Evolutionary conservation across 1,140 invertebrate genomes (phyloP), one percentile per base, ranked within the genome.

Genomic region (Drosophila miranda): DNA sequence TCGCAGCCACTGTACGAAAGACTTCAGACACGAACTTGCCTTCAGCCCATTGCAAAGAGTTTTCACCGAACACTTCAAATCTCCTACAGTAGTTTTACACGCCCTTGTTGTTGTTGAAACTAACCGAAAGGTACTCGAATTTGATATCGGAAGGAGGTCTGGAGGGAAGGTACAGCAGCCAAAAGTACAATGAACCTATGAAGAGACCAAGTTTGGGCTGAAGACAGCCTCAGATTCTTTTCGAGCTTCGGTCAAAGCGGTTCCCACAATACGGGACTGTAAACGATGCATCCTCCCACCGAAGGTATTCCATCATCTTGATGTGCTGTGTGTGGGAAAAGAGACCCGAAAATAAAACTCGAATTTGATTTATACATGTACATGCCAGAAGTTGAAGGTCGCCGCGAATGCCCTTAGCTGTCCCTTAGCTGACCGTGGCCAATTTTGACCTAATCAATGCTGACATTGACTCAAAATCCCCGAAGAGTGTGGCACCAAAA

Each of bases 21-120:
- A 86, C 77, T 81, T 63, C 61, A 86, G 81, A 80, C 69, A 77
- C 81, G 75, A 84, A 84, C 77, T 58, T 54, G 67, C 53, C 56
- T 46, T 42, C 45, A 38, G 59, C 45, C 11, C 34, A 59, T 71
- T 79, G 73, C 81, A 56, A 75, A 84, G 77, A 42, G 7, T 21
- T 46, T 66, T 67, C 34, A 16, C 30, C 2, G 19, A 19, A 19
- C 19, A 19, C 19, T 26, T 26, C 23, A 26, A 26, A 26, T 26
- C 23, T 26, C 4, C 49, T 68, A 46, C 49, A 34, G 42, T 56
- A 19, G 55, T 49, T 34, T 66, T 42, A 34, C 68, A 84, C n/a
- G n/a, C n/a, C n/a, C n/a, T n/a, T n/a, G n/a, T n/a, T n/a, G n/a
- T n/a, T n/a, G n/a, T n/a, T n/a, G n/a, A n/a, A n/a, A n/a, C n/a